These are phyloP conservation scores for Epinotia brunnichana DNA, from an alignment of 2,888 invertebrate species.

Conservation along the genomic window DNA sequence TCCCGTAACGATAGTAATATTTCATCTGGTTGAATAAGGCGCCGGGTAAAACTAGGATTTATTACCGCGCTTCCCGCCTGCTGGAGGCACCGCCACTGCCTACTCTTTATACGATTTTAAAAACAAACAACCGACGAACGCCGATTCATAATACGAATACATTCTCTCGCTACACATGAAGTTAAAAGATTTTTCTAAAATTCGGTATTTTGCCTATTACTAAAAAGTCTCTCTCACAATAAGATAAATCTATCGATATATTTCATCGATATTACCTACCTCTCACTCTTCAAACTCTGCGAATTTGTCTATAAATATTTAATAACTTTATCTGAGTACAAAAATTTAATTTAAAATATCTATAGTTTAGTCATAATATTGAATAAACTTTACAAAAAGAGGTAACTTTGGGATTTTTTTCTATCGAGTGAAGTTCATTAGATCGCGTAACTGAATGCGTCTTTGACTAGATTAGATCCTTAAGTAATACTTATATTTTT, in stretches of 20 bases:
- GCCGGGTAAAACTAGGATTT: constrained; percentile 43
- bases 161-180: constrained; percentile 11
- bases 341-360: too few species aligned
- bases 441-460: too few species aligned
- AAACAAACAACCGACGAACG: constrained; percentile 33
- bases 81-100: constrained; percentile 21
- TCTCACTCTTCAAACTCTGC: too few species aligned
- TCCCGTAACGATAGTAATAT: constrained; percentile 42
- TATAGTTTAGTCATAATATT: too few species aligned
- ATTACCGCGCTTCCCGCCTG: constrained; percentile 39
- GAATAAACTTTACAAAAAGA: too few species aligned
- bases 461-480: too few species aligned
- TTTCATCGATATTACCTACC: neutral
- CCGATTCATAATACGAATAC: constrained; percentile 24
- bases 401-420: too few species aligned
- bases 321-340: too few species aligned
- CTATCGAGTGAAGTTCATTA: too few species aligned
- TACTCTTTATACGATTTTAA: constrained; percentile 40
- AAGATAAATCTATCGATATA: neutral
- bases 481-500: too few species aligned
- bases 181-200: neutral
- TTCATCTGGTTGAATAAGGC: constrained; percentile 42
- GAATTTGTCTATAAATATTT: too few species aligned
- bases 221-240: neutral
- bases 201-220: neutral